Base-by-base conservation (phyloP, 1,140 invertebrate species). In the Asbolus verrucosus region DNA sequence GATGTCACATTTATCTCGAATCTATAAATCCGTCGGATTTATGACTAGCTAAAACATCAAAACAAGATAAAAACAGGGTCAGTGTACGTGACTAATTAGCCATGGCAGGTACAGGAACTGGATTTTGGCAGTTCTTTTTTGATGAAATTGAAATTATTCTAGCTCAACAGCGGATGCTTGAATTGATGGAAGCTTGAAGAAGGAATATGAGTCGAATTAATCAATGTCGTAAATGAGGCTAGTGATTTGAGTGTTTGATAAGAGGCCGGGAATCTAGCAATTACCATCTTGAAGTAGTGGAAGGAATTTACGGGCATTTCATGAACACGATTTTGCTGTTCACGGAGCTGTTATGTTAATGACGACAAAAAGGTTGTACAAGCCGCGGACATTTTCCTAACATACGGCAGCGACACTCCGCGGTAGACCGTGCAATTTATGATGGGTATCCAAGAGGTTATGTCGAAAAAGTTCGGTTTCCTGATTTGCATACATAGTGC, bases 401-500 rank as follows among this genome's bases (percentile, higher is more conserved):
- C 73, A 75, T 73, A 68, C 71, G 73, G 60, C 54, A 62, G 63
- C 70, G 73, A 75, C 73, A 73, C 69, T 54, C 70, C 67, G 66
- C 68, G 69, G 68, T 19, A 70, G 72, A 73, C 73, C 69, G 65
- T 68, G 67, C 73, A 73, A 75, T 75, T 75, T 75, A 75, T 75
- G 54, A 71, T 63, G 18, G 30, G 60, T 65, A 65, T 63, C 63
- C 24, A 38, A 61, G 54, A 27, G 66, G 67, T 65, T 38, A 19
- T 15, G 39, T 69, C 41, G 71, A 73, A 74, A 75, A 73, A 75
- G 68, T 75, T 70, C 65, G 59, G 70, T 61, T 70, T 54, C 69
- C 13, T 41, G 41, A 75, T 75, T 75, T 73, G 71, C 73, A 75
- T 75, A 75, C 68, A 75, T 75, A 75, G 73, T 73, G 65, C 65